Evolutionary conservation across 2,888 invertebrate genomes (phyloP).

Genomic region (Parelbella ahira): DNA sequence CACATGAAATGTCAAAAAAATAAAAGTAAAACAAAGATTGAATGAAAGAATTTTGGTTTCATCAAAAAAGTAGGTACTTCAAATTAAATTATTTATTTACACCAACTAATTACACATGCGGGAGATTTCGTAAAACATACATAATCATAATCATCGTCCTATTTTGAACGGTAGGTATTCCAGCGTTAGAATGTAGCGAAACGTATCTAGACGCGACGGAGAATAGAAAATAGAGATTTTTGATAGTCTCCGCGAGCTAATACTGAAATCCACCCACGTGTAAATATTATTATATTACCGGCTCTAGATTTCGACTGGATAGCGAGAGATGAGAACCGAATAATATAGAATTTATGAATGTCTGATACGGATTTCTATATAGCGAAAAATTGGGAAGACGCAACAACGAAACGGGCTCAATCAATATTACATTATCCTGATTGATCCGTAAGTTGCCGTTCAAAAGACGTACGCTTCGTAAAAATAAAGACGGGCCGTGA

Average conservation of each 20-base stretch:
- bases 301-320: slow-evolving; percentile 23
- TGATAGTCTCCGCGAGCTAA: slow-evolving; percentile 9
- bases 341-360: slow-evolving; percentile 22
- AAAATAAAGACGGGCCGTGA: slow-evolving; percentile 8
- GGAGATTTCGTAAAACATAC: too few species aligned
- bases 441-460: slow-evolving; percentile 11
- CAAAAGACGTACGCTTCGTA: slow-evolving; percentile 3
- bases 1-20: too few species aligned
- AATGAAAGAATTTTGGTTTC: too few species aligned
- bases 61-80: too few species aligned
- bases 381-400: slow-evolving; percentile 13
- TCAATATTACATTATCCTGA: slow-evolving; percentile 24
- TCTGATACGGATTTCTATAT: slow-evolving; percentile 14
- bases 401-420: slow-evolving; percentile 17
- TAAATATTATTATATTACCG: slow-evolving; percentile 17
- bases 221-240: slow-evolving; percentile 4
- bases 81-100: too few species aligned
- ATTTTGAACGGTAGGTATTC: neutral
- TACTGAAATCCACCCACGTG: slow-evolving; percentile 17
- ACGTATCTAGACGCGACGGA: too few species aligned
- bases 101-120: too few species aligned
- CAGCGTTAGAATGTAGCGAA: slow-evolving; percentile 5
- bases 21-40: too few species aligned
- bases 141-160: too few species aligned
- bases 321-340: slow-evolving; percentile 16